Base-by-base conservation (phyloP, 2,797 vertebrate species). In the Notoglanidium macrostoma region DNA sequence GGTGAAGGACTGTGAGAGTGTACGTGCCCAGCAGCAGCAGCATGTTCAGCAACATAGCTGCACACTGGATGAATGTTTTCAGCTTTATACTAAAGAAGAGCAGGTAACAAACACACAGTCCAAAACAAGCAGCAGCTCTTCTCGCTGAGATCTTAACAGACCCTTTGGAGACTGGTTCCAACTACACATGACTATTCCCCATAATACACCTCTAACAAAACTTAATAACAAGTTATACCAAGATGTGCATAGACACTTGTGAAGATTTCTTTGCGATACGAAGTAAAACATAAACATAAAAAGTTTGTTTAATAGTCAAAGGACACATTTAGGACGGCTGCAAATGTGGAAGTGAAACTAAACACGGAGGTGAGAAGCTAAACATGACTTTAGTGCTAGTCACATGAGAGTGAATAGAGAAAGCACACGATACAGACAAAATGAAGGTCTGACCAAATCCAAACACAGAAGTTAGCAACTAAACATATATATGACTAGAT, bases 71-170 rank as follows among this genome's bases (percentile, higher is more conserved):
- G 96, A 97, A 72, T 97, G 97, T 89, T 97, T 97, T 87, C 96
- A 96, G 92, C 96, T 97, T 76, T 97, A 97, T 94, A 97, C 97
- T 86, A 97, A 97, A 94, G 97, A 97, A 91, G 97, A 97, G 87
- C 96, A 97, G 96, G 97, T 97, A 91, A 11, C 40, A 40, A 29
- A 40, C 23, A 67, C 40, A 63, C 76, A 87, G 21, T 19, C 78
- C 29, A n/a, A 51, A 72, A 49, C 23, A 23, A 19, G 14, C 26
- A 35, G 29, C 65, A 63, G 15, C 40, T 68, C 40, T 80, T 80
- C 32, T 55, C 21, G 32, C 26, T 46, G 44, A 57, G 73, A 80
- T 59, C 21, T 59, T 59, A 59, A 59, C 35, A 40, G 32, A 80
- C 55, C 9, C 10, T 80, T 40, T 79, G 15, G 10, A 35, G 10